These are phyloP conservation scores for Drosophila lacicola DNA, from an alignment of 2,888 invertebrate species.

Conservation along the genomic window DNA sequence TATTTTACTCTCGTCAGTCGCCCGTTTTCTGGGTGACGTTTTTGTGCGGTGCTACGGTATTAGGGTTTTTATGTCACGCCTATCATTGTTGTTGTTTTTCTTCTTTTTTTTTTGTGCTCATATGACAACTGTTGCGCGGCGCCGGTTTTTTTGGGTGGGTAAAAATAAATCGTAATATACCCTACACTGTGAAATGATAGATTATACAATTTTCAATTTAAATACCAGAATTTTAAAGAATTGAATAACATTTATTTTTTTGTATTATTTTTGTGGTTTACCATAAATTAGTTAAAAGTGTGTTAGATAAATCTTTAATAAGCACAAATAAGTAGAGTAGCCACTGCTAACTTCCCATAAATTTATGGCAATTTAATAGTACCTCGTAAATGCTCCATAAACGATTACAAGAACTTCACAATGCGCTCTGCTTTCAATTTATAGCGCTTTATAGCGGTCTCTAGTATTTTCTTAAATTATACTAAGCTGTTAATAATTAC, in stretches of 20 bases:
- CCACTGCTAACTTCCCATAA: background rate
- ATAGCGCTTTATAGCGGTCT: background rate
- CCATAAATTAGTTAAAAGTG: background rate
- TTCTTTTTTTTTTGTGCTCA: constrained; percentile 18
- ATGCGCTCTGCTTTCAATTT: background rate
- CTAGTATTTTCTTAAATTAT: background rate
- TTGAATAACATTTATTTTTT: background rate
- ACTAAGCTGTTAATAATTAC: too few species aligned
- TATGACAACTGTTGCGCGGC: constrained; percentile 68
- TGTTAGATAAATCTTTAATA: background rate
- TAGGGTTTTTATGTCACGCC: constrained; percentile 74
- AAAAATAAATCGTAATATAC: constrained; percentile 6
- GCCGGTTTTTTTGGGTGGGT: constrained; percentile 3
- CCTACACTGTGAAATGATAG: background rate
- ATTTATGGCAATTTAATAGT: background rate
- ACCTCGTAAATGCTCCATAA: background rate
- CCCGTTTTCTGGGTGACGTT: constrained; percentile 14
- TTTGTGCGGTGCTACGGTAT: constrained; percentile 37
- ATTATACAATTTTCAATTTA: too few species aligned
- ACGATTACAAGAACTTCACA: background rate
- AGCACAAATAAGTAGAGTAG: background rate
- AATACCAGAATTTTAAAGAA: too few species aligned
- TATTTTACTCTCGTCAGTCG: background rate
- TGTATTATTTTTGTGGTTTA: background rate
- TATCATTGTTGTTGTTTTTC: constrained; percentile 17